A percentile compares a stretch with the other conserved stretches of the same genome.
phyloP scores from a whole-genome alignment of 2,888 invertebrate genomes.

The Eilema depressum region DNA sequence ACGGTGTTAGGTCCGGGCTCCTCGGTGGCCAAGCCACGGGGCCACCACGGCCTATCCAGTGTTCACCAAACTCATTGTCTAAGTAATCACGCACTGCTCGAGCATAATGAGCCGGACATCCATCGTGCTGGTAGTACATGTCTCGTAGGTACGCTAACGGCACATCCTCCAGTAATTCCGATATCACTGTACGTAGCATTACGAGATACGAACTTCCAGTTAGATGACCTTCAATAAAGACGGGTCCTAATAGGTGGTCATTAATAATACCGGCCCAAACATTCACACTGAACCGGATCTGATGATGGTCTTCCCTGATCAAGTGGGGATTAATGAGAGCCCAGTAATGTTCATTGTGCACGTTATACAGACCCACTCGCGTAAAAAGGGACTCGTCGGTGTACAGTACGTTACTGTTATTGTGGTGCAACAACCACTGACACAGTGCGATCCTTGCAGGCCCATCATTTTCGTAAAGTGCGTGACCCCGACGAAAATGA shows the following conservation, averaged over 20 bases:
- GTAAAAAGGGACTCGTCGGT: too few relatives aligned
- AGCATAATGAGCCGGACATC: neutral
- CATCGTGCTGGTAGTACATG: conserved; percentile 6
- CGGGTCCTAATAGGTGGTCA: too few relatives aligned
- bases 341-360: conserved; percentile 4
- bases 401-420: neutral
- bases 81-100: neutral
- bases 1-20: conserved; percentile 7
- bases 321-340: neutral
- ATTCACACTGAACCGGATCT: conserved; percentile 5
- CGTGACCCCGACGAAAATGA: too few relatives aligned
- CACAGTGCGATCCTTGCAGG: too few relatives aligned
- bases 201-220: neutral
- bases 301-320: neutral
- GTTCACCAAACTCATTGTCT: neutral
- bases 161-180: neutral
- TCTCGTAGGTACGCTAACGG: neutral
- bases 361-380: too few relatives aligned
- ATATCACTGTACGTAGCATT: neutral
- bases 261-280: neutral
- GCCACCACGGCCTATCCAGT: conserved; percentile 5
- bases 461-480: too few relatives aligned
- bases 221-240: neutral
- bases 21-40: conserved; percentile 1
- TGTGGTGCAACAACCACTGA: too few relatives aligned